Evolutionary conservation across 2,888 invertebrate species (phyloP).

Genomic region (Lamellibrachia columna): DNA sequence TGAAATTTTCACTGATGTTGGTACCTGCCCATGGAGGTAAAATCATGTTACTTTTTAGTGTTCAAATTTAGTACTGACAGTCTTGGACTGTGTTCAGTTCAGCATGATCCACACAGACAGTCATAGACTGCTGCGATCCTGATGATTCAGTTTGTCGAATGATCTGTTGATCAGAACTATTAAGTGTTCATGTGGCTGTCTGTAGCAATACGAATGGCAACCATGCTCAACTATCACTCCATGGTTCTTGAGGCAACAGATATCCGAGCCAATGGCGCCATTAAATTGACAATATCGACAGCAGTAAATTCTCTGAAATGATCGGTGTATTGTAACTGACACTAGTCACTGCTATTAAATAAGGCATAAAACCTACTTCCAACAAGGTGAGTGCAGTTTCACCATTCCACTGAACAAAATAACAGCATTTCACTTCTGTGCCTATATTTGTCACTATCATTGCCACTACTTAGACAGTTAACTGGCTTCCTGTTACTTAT

Average conservation of each 20-base stretch:
- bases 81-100: neutral
- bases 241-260: neutral
- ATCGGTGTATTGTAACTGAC: neutral
- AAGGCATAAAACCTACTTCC: neutral
- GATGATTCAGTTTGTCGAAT: too few relatives aligned
- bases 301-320: neutral
- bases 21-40: too few relatives aligned
- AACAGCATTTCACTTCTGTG: too few relatives aligned
- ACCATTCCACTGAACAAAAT: neutral
- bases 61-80: too few relatives aligned
- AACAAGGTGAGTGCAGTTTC: neutral
- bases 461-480: too few relatives aligned
- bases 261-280: neutral
- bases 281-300: neutral
- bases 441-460: too few relatives aligned
- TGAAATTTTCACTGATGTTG: too few relatives aligned
- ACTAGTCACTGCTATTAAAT: neutral
- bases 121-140: neutral
- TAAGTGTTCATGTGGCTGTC: neutral
- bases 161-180: neutral
- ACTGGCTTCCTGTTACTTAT: too few relatives aligned
- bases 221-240: neutral
- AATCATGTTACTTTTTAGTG: too few relatives aligned
- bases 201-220: neutral
- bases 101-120: neutral